These are phyloP conservation scores for Stomorhina lunata DNA, from an alignment of 2,888 invertebrate species.

Conservation along the genomic window DNA sequence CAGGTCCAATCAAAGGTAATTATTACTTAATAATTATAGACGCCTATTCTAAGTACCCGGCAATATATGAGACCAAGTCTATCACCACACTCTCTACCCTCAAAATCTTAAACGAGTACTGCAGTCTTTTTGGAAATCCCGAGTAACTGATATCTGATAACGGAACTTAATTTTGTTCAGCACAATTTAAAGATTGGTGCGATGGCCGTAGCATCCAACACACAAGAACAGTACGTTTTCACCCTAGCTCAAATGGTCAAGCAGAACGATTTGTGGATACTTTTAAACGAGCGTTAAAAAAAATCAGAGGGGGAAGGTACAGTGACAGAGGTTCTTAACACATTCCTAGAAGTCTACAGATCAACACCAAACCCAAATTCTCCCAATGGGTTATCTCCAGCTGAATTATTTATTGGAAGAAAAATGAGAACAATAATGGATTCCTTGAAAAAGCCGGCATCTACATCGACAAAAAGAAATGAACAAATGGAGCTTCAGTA, in stretches of 20 bases:
- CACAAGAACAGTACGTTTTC: conserved; percentile 18
- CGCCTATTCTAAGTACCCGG: conserved; percentile 4
- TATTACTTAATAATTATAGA: conserved; percentile 5
- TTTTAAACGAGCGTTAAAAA: conserved; percentile 16
- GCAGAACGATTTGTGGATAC: conserved; percentile 24
- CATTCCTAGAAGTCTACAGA: conserved; percentile 9
- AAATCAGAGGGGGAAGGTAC: conserved; percentile 18
- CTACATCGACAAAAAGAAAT: not conserved
- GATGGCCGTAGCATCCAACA: not conserved
- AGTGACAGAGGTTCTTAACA: not conserved
- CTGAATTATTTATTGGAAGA: conserved; percentile 7
- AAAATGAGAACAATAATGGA: conserved; percentile 24
- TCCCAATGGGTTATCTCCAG: conserved; percentile 3
- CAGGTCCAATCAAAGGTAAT: no score
- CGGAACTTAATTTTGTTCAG: not conserved
- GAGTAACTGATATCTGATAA: conserved; percentile 26
- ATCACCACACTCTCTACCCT: conserved; percentile 2
- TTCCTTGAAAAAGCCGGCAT: not conserved
- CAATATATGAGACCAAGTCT: conserved; percentile 11
- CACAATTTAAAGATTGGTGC: conserved; percentile 4
- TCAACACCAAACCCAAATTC: conserved; percentile 18
- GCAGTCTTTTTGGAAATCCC: conserved; percentile 17
- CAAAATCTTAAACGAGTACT: not conserved
- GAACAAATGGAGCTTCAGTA: not conserved
- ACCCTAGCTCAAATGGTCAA: conserved; percentile 34